Evolutionary conservation across 2,797 vertebrate species (phyloP), one percentile per base, ranked within the genome.

Genomic region (Leptoclinus maculatus): DNA sequence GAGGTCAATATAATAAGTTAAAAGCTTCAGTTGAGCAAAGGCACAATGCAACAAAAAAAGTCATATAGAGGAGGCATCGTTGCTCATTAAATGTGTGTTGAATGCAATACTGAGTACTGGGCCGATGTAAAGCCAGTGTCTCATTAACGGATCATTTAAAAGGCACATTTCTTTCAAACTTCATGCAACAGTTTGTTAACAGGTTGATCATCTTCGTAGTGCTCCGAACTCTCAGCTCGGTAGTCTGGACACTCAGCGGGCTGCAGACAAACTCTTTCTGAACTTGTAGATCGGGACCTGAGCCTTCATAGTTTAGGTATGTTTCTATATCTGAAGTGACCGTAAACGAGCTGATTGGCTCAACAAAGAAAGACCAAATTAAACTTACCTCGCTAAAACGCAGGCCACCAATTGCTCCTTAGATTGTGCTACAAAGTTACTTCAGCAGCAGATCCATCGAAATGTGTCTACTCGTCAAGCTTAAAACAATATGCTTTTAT

Each of bases 321-420:
- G 51, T 62, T 38, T 10, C 17, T 49, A 1, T 34, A 67, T 27
- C 7, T 23, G 7, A 59, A 25, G 27, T 14, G 2, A n/a, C 13
- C 27, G 1, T 34, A 66, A 64, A 39, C 7, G 27, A 51, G 21
- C 1, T 66, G 14, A 41, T 1, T 41, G 51, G 51, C 51, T 27
- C 1, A 38, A 38, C 13, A 57, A 38, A 29, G 9, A 23, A 9
- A 41, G 19, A 25, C 10, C 51, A 57, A 23, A 36, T 14, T 1
- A 29, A 2, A 68, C 87, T 82, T 84, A 95, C 94, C 92, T 88
- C 71, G 58, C 47, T 29, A 27, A 76, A 67, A 71, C 38, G 11
- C 82, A 68, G 45, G 13, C 34, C 73, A 83, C 54, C 29, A 29
- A 47, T 51, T 71, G 57, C 58, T 76, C 60, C 59, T 60, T 3